Evolutionary conservation across 1,140 invertebrate genomes (phyloP).

Genomic region (Drosophila ogumai): DNA sequence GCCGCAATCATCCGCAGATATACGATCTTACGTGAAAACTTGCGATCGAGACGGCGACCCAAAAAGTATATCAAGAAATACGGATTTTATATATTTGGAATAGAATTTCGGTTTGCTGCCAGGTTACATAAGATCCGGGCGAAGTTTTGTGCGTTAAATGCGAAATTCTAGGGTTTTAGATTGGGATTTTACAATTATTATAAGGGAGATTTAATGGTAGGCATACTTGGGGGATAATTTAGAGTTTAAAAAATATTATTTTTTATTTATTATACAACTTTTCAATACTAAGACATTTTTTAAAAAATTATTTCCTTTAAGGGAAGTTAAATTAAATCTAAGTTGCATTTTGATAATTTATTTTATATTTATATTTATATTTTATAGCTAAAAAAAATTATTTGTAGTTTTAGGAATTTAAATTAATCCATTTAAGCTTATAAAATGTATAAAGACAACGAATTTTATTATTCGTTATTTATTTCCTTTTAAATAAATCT

Average conservation of each 20-base stretch:
- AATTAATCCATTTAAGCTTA: no score
- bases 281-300: background rate
- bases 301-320: background rate
- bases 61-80: slow-evolving; percentile 28
- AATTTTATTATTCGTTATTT: background rate
- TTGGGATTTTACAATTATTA: no score
- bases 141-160: slow-evolving; percentile 9
- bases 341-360: background rate
- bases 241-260: fast-evolving
- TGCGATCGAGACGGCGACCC: slow-evolving; percentile 34
- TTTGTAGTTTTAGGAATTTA: no score
- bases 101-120: slow-evolving; percentile 32
- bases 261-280: background rate
- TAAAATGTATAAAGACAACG: background rate
- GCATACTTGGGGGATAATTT: background rate
- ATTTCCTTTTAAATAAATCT: background rate
- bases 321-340: background rate
- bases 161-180: background rate
- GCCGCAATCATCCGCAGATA: slow-evolving; percentile 35
- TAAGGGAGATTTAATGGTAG: background rate
- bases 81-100: slow-evolving; percentile 37
- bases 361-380: no score
- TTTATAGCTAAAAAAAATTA: no score
- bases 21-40: slow-evolving; percentile 28
- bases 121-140: slow-evolving; percentile 32